Evolutionary conservation across 1,140 invertebrate genomes (phyloP), one percentile per base, ranked within the genome.

Genomic region (Leptoteleia sp.): DNA sequence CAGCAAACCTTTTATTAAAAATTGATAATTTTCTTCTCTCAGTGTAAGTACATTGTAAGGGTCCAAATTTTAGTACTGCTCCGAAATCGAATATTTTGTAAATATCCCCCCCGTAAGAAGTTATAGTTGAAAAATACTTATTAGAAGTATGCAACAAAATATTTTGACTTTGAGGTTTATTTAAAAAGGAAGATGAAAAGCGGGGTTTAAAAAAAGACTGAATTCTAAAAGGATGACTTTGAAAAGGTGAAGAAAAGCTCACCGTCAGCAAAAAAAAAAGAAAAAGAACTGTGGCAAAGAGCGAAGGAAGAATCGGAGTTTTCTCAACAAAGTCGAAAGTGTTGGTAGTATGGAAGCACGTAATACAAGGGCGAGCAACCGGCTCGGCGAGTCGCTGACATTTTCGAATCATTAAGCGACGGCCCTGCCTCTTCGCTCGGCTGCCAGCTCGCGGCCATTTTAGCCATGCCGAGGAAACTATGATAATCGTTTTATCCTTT

Each of bases 331-430:
- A 84, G 76, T 83, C 61, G 81, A 83, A 83, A 84, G 78, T 84
- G 76, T 79, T 59, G 52, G 64, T 47, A 48, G 38, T 61, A 55
- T 48, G 42, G 48, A 61, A 68, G 64, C 47, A 72, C 79, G 77
- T 79, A 81, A 83, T 72, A 75, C 81, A 82, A 83, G 78, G 76
- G 70, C 81, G 81, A 82, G 67, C 76, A 62, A 82, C 76, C 78
- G 76, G 71, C 76, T 83, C 50, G 62, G 67, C 71, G 54, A 78
- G 77, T 80, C 75, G 72, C 77, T 84, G 76, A 73, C 70, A 83
- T 85, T 85, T 83, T 84, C 75, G 37, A 81, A 73, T 57, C 71
- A 65, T 73, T 73, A 75, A 75, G 19, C 48, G 55, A 33, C 68
- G 33, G 54, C 54, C 40, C 67, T 52, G 47, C 64, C 64, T 40